phyloP scores from a whole-genome alignment of 2,797 vertebrate species.

The Urophycis tenuis region DNA sequence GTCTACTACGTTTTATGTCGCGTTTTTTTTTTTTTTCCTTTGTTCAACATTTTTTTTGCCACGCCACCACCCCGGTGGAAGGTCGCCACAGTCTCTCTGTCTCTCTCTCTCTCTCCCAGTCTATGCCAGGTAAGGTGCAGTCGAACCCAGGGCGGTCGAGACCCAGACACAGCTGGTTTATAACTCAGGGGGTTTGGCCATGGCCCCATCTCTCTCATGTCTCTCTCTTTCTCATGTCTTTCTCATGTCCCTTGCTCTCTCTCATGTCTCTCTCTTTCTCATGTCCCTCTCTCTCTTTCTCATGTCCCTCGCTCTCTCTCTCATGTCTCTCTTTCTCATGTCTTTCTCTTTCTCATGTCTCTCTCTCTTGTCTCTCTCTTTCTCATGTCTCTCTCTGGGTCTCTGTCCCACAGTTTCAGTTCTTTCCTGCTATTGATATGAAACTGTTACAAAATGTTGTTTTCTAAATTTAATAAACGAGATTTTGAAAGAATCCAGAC shows the following conservation, averaged over 20 bases:
- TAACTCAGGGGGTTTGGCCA: constrained; percentile 72
- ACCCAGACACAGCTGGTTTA: constrained; percentile 62
- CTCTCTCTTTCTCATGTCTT: constrained; percentile 37
- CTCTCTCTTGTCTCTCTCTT: constrained; percentile 64
- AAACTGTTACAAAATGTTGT: constrained; percentile 75
- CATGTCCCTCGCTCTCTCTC: constrained; percentile 50
- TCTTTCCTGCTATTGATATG: constrained; percentile 71
- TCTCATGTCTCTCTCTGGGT: constrained; percentile 16
- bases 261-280: no score
- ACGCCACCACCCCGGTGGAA: background rate
- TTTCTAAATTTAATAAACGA: constrained; percentile 83
- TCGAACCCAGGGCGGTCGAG: constrained; percentile 38
- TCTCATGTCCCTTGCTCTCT: constrained; percentile 71
- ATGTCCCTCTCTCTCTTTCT: constrained; percentile 16
- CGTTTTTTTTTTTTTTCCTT: constrained; percentile 14
- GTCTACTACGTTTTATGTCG: constrained; percentile 65
- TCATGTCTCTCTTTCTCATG: constrained; percentile 63
- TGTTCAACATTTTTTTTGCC: background rate
- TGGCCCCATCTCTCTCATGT: constrained; percentile 50
- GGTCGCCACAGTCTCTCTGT: constrained; percentile 27
- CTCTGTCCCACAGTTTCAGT: constrained; percentile 61
- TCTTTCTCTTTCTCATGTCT: constrained; percentile 55
- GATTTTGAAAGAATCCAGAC: constrained; percentile 65
- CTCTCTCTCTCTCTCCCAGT: constrained; percentile 54
- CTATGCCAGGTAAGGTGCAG: constrained; percentile 61